A percentile compares a stretch with the other conserved stretches of the same genome.
Conservation (phyloP, 2,113 vertebrate species). For the Mesembrinibis cayennensis region DNA sequence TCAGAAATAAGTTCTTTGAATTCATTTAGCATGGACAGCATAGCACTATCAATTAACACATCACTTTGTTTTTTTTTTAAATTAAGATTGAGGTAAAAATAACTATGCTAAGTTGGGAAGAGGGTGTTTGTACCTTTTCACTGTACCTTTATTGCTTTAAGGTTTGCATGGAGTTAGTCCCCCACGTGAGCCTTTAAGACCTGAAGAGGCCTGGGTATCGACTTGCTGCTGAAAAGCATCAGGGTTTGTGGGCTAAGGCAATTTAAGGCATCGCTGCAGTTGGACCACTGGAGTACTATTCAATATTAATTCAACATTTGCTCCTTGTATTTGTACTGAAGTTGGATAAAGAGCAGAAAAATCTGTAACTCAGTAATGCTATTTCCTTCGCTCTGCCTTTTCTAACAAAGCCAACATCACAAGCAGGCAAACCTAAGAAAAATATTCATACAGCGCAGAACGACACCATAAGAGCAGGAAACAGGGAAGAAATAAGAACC, state of each 20-base stretch:
- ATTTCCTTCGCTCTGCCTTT: neutral
- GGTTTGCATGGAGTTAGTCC: neutral
- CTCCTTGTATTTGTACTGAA: neutral
- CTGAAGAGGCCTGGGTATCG: neutral
- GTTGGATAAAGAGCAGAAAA: neutral
- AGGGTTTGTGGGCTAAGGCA: neutral
- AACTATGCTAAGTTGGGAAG: neutral
- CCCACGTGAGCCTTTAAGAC: neutral
- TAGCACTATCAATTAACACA: neutral
- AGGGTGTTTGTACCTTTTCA: neutral
- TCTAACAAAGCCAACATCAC: neutral
- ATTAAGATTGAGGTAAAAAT: neutral
- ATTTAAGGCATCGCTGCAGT: neutral
- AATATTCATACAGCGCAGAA: neutral
- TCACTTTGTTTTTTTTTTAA: neutral
- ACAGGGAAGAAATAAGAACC: neutral
- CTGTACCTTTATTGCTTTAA: neutral
- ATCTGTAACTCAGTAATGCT: accelerated
- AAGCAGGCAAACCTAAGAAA: neutral
- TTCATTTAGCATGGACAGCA: neutral
- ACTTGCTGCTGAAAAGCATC: neutral
- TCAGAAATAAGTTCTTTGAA: neutral
- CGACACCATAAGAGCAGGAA: neutral
- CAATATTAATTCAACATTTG: neutral
- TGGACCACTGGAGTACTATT: neutral